Evolutionary conservation across 2,797 vertebrate species (phyloP), one percentile per base, ranked within the genome.

Genomic region (Dryobates pubescens): DNA sequence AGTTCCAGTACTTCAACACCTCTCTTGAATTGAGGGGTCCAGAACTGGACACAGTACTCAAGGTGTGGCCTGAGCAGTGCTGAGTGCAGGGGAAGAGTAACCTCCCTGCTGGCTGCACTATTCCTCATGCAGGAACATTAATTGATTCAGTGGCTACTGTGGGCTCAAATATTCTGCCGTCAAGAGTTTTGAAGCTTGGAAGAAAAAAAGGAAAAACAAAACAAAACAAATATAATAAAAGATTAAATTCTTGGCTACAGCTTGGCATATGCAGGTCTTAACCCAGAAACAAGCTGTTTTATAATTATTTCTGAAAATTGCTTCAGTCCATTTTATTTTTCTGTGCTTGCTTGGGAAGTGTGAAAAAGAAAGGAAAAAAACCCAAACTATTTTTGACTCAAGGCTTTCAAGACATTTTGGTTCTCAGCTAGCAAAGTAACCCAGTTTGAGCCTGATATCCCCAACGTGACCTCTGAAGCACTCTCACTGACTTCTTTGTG

Each of bases 261-360:
- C 86, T 95, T 94, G 72, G 89, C 94, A 97, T 90, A 86, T 78
- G 86, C 86, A 95, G 96, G 92, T 95, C 95, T 96, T 95, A 92
- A 92, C 93, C 91, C 84, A 96, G 93, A 88, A 97, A 81, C 92
- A 96, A 94, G 87, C 92, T 95, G 94, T 91, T 96, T 95, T 96
- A 94, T 91, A 96, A 96, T 96, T 96, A 96, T 96, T 95, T 94
- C 88, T 95, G 94, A 94, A 89, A 94, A 95, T 92, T 92, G 57
- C 89, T 96, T 93, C 92, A 94, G 94, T 93, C 94, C 95, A 94
- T 95, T 96, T 95, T 84, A 86, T 95, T 94, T 94, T 92, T 51
- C 90, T 89, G 61, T 92, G 71, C 90, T 90, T 88, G 95, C 93
- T 61, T 89, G 61, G 65, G 61, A 95, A 96, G 94, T 95, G 96